These are phyloP conservation scores for Thymelicus acteon DNA, from an alignment of 2,888 invertebrate genomes.

Conservation along the genomic window DNA sequence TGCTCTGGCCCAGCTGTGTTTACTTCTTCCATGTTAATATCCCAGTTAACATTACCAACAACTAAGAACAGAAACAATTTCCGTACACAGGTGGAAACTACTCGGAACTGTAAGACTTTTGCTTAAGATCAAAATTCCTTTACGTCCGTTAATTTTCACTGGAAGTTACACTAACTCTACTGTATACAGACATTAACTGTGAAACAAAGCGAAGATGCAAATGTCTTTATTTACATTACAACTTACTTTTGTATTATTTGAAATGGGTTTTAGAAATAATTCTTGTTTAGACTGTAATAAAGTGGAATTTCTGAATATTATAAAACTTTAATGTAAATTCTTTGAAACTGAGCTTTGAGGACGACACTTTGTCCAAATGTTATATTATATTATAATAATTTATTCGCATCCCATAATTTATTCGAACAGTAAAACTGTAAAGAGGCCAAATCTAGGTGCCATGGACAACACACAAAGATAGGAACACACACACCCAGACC, in stretches of 20 bases:
- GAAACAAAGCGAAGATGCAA: conserved; percentile 34
- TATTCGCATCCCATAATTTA: too few species aligned
- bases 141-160: conserved; percentile 21
- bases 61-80: background rate
- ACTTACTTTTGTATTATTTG: conserved; percentile 31
- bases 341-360: background rate
- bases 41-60: background rate
- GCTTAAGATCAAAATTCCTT: conserved; percentile 7
- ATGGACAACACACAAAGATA: too few species aligned
- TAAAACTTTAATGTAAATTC: background rate
- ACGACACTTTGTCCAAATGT: background rate
- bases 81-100: background rate
- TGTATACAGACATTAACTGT: conserved; percentile 22
- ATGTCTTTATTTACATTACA: conserved; percentile 34
- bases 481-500: too few species aligned
- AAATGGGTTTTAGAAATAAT: conserved; percentile 29
- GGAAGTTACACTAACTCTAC: conserved; percentile 13
- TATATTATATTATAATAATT: too few species aligned
- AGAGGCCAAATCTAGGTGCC: too few species aligned
- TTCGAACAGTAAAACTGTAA: too few species aligned
- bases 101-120: background rate
- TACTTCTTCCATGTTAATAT: background rate
- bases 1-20: background rate
- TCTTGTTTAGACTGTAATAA: background rate
- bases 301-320: conserved; percentile 5